A percentile compares a stretch with the other conserved stretches of the same genome.
Evolutionary conservation across 1,140 invertebrate genomes (phyloP).

Genomic region (Aporrectodea caliginosa): DNA sequence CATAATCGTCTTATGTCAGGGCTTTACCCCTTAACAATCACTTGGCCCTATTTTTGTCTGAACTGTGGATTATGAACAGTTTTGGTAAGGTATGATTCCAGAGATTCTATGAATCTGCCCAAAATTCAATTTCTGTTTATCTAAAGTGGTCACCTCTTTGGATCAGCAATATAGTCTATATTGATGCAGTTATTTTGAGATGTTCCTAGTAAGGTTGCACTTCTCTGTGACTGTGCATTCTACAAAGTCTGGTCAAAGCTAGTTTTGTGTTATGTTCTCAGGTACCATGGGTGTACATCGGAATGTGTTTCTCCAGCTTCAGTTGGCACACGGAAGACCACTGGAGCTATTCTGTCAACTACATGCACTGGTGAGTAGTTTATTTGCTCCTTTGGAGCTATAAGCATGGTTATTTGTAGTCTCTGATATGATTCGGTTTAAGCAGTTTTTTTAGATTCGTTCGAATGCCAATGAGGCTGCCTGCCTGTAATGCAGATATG

Average conservation of each 20-base stretch:
- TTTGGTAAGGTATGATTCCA: neutral
- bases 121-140: neutral
- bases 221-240: no score
- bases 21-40: neutral
- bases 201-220: no score
- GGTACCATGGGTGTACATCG: slow-evolving; percentile 96
- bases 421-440: no score
- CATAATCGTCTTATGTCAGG: neutral
- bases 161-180: no score
- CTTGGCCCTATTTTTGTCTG: neutral
- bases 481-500: no score
- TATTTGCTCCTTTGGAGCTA: no score
- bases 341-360: slow-evolving; percentile 99
- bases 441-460: no score
- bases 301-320: slow-evolving; percentile 99
- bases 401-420: no score
- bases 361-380: slow-evolving; percentile 71
- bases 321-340: slow-evolving; percentile 99
- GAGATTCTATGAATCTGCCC: neutral
- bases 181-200: no score
- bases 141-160: no score
- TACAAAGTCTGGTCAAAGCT: no score
- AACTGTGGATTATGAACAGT: neutral
- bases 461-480: no score
- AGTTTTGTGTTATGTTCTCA: neutral